These are phyloP conservation scores for Charanyca ferruginea DNA, from an alignment of 2,888 invertebrate species.

Conservation along the genomic window DNA sequence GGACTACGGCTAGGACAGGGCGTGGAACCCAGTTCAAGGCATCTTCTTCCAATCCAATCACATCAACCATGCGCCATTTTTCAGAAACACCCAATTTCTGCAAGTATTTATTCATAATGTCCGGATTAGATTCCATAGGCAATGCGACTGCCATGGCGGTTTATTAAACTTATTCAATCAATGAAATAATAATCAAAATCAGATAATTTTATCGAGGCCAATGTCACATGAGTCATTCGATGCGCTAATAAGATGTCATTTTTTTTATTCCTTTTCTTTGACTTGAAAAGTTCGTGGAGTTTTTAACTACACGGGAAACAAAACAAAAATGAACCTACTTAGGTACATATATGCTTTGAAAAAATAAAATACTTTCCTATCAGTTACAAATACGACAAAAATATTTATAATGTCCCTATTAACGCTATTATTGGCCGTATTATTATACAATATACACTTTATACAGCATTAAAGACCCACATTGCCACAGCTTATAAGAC, in stretches of 20 bases:
- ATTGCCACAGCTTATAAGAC: conserved; percentile 3
- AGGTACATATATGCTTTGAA: neutral
- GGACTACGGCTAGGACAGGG: conserved; percentile 96
- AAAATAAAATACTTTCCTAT: neutral
- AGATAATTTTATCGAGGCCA: conserved; percentile 19
- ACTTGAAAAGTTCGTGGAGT: neutral
- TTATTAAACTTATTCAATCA: conserved; percentile 10
- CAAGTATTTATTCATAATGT: conserved; percentile 93
- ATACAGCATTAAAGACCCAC: conserved; percentile 8
- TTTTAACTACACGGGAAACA: neutral
- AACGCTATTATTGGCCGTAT: neutral
- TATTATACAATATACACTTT: conserved; percentile 31
- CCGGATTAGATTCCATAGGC: conserved; percentile 91
- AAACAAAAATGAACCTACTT: neutral
- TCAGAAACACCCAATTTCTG: conserved; percentile 95
- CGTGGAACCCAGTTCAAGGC: conserved; percentile 95
- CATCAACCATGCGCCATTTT: conserved; percentile 96
- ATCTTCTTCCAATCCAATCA: conserved; percentile 97
- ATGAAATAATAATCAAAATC: conserved; percentile 22
- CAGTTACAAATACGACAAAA: neutral
- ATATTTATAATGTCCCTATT: neutral
- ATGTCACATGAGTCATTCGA: conserved; percentile 17
- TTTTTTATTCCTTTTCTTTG: conserved; percentile 14
- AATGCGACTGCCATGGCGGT: conserved; percentile 75
- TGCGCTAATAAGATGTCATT: conserved; percentile 12